Base-by-base conservation (phyloP, 2,113 vertebrate genomes). In the Boulengeromyrus knoepffleri region DNA sequence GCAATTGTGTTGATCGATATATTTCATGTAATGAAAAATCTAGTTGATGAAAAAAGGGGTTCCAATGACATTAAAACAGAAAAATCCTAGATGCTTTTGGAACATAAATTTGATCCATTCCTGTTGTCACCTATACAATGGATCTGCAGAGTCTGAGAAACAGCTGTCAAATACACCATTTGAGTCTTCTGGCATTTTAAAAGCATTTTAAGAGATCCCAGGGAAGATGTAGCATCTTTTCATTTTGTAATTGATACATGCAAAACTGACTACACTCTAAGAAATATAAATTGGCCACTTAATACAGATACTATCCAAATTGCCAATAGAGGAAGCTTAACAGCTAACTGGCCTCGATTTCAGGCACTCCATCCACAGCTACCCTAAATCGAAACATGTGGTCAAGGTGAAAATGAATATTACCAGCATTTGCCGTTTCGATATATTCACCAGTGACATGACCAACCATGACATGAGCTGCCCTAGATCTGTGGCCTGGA, bases 331-430 rank as follows among this genome's bases (percentile, higher is more conserved):
- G 21, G 80, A 15, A 47, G 80, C 50, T 39, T 19, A 10, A 42
- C 12, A n/a, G 19, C 21, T 47, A 45, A 42, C 12, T 50, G 10
- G 39, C 39, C n/a, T 62, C 27, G 12, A 84, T 27, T 10, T 62
- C 36, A n/a, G 5, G 52, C 47, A 2, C 1, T 12, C 52, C 42
- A 56, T 47, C 39, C 39, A 36, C 77, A 90, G 92, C 89, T 58
- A 89, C 52, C 88, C 89, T 91, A 90, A 90, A 92, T 88, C 50
- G 42, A 91, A 91, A 88, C 90, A 85, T 47, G 89, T 90, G 87
- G 49, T 89, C 74, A 91, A 89, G 86, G 89, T 87, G 91, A 92
- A 92, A 91, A 90, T 91, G 91, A 93, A 93, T 91, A 91, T 66
- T 56, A 47, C 46, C 39, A 89, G 89, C 91, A 93, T 88, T 88